Evolutionary conservation across 2,113 vertebrate genomes (phyloP).

Genomic region (Girardinichthys multiradiatus): DNA sequence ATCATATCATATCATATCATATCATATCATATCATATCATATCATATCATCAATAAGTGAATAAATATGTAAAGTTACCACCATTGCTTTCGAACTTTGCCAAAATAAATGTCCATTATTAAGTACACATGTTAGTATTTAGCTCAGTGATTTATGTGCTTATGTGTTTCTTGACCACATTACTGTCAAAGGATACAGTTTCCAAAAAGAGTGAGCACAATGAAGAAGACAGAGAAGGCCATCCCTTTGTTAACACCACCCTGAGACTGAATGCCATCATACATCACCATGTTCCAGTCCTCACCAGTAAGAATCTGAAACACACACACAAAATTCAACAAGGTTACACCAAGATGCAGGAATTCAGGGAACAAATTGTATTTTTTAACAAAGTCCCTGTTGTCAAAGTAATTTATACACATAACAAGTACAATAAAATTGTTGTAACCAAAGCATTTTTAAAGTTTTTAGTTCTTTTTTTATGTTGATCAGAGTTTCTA

Average conservation of each 20-base stretch:
- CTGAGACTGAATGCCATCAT: slow-evolving; percentile 94
- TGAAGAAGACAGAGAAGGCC: slow-evolving; percentile 96
- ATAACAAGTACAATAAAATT: neutral
- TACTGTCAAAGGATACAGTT: slow-evolving; percentile 89
- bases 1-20: too few species aligned
- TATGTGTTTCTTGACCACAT: neutral
- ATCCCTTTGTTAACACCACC: slow-evolving; percentile 94
- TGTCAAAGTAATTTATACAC: neutral
- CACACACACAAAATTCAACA: slow-evolving; percentile 14
- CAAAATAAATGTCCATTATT: neutral
- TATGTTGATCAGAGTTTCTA: neutral
- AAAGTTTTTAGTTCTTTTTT: neutral
- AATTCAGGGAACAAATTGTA: too few species aligned
- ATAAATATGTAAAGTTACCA: too few species aligned
- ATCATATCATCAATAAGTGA: too few species aligned
- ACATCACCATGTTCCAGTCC: slow-evolving; percentile 97
- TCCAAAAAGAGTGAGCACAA: slow-evolving; percentile 95
- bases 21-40: too few species aligned
- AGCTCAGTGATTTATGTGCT: neutral
- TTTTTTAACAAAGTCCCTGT: neutral
- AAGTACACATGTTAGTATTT: neutral
- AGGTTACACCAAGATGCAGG: neutral
- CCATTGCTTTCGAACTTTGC: too few species aligned
- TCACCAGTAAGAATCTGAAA: slow-evolving; percentile 89
- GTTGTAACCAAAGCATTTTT: neutral